phyloP scores from a whole-genome alignment of 2,113 vertebrate species.

The Aphelocoma coerulescens region DNA sequence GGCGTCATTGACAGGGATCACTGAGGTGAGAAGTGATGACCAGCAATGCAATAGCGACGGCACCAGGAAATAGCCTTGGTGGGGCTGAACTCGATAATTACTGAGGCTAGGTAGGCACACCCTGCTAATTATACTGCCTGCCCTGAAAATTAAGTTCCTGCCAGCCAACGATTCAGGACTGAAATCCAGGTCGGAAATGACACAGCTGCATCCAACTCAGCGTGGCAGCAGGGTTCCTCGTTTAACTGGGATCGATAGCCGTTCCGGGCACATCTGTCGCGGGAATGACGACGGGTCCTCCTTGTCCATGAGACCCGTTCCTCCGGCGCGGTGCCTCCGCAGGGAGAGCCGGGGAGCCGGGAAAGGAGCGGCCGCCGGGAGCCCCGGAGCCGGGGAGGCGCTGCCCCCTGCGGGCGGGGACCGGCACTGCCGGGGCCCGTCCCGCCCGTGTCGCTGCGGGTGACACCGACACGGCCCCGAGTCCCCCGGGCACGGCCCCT shows the following conservation, averaged over 20 bases:
- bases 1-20: neutral
- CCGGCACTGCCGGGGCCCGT: neutral
- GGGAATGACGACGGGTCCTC: neutral
- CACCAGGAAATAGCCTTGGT: neutral
- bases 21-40: neutral
- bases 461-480: neutral
- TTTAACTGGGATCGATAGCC: neutral
- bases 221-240: neutral
- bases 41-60: neutral
- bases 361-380: neutral
- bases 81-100: neutral
- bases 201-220: neutral
- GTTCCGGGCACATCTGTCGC: fast-evolving
- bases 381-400: neutral
- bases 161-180: neutral
- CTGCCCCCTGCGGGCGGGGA: neutral
- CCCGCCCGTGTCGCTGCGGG: too few species aligned
- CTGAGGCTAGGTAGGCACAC: neutral
- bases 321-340: neutral
- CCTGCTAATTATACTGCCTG: neutral
- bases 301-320: fast-evolving
- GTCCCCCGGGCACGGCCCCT: neutral
- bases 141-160: neutral
- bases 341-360: neutral
- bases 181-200: neutral